Base-by-base conservation (phyloP, 2,888 invertebrate genomes). In the Ormyrus thymus region DNA sequence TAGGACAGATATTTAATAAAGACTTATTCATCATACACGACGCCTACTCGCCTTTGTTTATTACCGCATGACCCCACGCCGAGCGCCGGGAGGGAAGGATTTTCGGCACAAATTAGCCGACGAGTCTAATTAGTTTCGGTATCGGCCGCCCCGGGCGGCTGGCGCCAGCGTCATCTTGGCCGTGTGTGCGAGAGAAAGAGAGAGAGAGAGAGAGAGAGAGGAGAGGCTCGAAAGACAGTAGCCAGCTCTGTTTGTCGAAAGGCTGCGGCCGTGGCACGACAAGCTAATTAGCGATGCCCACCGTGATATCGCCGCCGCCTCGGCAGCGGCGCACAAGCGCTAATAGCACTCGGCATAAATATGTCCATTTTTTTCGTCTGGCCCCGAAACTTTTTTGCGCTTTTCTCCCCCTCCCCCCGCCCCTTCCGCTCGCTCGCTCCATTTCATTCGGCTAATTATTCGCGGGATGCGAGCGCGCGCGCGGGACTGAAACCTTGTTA, bases 201-300 rank as follows among this genome's bases (percentile, higher is more conserved):
- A 70, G 7, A 10, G 6, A 43, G 53, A 45, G 50, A 46, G 9
- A 59, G 8, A 64, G 43, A 45, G 51, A 50, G 59, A 48, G 29
- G 65, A 15, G 81, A 76, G 81, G 81, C 82, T 82, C 78, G 84
- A 83, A 86, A 87, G 87, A 89, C 89, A 89, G 89, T 89, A 89
- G 89, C 88, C 83, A 87, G 88, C 87, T 87, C 89, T 89, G 89
- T 90, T 88, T 87, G 89, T 88, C 88, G 87, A 89, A 89, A 89
- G 89, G 79, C 83, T 84, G 85, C 86, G 29, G 29, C 29, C 29
- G 29, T 29, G 29, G 29, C 87, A 84, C 85, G 85, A 87, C 87
- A 86, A 86, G 86, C 89, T 90, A 90, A 90, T 90, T 90, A 89
- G 89, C 88, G 90, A 90, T 90, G 88, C 89, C 88, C 89, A 88